Evolutionary conservation across 1,140 invertebrate species (phyloP).

Genomic region (Vollenhovia emeryi): DNA sequence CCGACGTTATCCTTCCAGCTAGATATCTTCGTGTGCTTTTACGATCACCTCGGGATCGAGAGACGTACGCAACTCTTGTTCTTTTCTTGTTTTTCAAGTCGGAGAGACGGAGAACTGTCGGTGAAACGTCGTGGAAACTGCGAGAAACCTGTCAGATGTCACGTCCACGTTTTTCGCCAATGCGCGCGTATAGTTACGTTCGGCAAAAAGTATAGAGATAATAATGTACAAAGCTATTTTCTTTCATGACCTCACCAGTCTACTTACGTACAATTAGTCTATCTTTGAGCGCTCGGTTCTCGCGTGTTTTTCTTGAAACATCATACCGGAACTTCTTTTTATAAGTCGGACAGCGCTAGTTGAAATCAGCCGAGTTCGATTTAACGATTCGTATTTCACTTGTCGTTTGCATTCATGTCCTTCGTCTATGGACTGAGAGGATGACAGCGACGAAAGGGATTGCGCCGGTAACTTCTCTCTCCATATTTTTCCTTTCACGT

Average conservation of each 20-base stretch:
- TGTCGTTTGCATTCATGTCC: background rate
- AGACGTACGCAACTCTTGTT: background rate
- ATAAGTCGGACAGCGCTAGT: background rate
- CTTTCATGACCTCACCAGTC: background rate
- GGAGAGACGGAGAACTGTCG: background rate
- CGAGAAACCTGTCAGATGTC: background rate
- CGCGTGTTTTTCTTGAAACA: slow-evolving; percentile 1
- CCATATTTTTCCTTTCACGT: background rate
- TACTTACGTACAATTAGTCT: too few species aligned
- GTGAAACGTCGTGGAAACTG: background rate
- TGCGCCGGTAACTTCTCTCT: background rate
- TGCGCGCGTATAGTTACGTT: background rate
- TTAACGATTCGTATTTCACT: background rate
- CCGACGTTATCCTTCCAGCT: background rate
- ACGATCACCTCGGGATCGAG: background rate
- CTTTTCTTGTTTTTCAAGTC: background rate
- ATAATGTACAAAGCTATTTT: background rate
- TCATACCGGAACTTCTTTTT: background rate
- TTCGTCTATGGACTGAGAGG: background rate
- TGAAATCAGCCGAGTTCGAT: background rate
- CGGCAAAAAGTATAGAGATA: background rate
- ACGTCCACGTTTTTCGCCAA: background rate
- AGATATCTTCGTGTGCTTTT: background rate
- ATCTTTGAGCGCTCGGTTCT: background rate
- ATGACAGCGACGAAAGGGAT: background rate